A percentile compares a stretch with the other conserved stretches of the same genome.
phyloP scores from a whole-genome alignment of 2,797 vertebrate species.

The Pipistrellus nathusii region DNA sequence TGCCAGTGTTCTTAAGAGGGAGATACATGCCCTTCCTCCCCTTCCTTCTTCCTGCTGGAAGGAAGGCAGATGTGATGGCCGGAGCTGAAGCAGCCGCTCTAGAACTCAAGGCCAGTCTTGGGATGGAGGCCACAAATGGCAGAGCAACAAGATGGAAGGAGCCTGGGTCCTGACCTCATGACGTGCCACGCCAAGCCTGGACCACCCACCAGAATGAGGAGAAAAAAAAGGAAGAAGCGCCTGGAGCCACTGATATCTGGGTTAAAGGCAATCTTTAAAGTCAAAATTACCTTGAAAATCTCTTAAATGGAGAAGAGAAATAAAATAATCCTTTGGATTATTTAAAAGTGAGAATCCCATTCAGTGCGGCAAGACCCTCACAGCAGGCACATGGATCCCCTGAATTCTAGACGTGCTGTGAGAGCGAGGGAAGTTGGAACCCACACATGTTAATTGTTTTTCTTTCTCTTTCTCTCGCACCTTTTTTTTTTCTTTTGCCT shows the following conservation, averaged over 20 bases:
- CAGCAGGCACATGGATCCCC: background rate
- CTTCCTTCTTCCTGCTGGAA: background rate
- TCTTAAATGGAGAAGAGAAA: background rate
- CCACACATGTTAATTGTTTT: fast-evolving
- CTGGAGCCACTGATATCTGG: background rate
- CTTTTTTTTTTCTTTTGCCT: too few species aligned
- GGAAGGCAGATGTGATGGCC: background rate
- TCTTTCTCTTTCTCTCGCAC: background rate
- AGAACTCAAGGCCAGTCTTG: background rate
- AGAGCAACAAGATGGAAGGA: background rate
- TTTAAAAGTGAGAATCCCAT: background rate
- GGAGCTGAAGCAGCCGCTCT: background rate
- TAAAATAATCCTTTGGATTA: background rate
- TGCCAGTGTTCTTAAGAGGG: background rate
- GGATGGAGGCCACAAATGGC: background rate
- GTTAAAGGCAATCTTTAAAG: too few species aligned
- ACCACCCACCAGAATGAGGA: background rate
- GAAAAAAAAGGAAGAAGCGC: background rate
- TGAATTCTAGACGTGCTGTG: fast-evolving
- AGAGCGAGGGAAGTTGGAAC: fast-evolving
- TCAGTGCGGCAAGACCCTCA: fast-evolving
- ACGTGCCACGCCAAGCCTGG: background rate
- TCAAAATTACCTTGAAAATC: background rate
- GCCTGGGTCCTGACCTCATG: background rate
- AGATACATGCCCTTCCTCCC: background rate